phyloP scores from a whole-genome alignment of 2,888 invertebrate genomes.

The Amiota minor region DNA sequence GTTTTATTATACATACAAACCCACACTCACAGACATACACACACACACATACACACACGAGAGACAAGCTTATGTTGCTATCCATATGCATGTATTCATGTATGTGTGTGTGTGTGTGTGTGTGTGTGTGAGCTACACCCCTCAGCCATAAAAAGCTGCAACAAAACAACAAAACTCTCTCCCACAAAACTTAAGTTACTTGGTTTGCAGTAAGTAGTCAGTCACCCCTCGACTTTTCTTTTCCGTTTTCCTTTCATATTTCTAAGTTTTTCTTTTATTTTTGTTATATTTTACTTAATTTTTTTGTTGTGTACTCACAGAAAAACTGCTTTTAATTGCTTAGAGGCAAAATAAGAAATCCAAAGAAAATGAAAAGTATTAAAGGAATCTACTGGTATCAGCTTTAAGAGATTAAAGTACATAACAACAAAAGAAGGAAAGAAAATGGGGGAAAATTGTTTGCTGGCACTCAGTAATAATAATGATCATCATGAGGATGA shows the following conservation, averaged over 20 bases:
- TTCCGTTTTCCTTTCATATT: neutral
- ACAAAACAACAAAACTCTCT: slow-evolving; percentile 15
- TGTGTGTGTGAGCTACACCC: slow-evolving; percentile 38
- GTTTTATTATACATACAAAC: slow-evolving; percentile 17
- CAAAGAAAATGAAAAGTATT: slow-evolving; percentile 3
- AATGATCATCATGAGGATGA: slow-evolving; percentile 25
- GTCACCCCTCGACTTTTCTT: slow-evolving; percentile 12
- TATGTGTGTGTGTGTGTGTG: slow-evolving; percentile 36
- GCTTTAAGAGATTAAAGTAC: slow-evolving; percentile 18
- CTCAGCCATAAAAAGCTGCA: slow-evolving; percentile 19
- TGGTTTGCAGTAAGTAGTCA: neutral
- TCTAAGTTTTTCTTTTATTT: neutral
- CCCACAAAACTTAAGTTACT: slow-evolving; percentile 7
- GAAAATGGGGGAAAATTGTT: neutral
- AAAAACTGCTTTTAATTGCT: slow-evolving; percentile 22
- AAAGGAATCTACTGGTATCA: slow-evolving; percentile 14
- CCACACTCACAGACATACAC: neutral
- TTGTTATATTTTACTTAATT: neutral
- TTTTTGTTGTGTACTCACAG: neutral
- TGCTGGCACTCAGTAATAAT: neutral
- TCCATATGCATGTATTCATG: slow-evolving; percentile 30
- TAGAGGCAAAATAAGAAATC: neutral
- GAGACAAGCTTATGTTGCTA: slow-evolving; percentile 33
- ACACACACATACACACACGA: neutral
- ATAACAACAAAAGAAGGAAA: neutral